A percentile compares a stretch with the other conserved stretches of the same genome.
These are phyloP conservation scores for Antrozous pallidus DNA, from an alignment of 2,797 vertebrate genomes.

Conservation along the genomic window DNA sequence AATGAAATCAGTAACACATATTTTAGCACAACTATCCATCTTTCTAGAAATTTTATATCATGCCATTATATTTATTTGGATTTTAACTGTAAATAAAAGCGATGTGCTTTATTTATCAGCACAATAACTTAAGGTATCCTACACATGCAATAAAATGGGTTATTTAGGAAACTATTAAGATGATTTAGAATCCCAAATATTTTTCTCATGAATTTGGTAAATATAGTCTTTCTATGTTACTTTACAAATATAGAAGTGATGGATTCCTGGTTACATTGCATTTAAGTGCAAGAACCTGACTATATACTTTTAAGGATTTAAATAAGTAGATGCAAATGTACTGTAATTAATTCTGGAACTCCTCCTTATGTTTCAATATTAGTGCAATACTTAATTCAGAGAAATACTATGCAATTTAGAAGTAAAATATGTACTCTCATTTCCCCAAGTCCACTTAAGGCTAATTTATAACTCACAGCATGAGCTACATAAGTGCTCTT, in stretches of 20 bases:
- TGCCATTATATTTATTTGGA: background rate
- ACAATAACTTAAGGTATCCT: background rate
- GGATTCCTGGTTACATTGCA: background rate
- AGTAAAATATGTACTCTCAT: background rate
- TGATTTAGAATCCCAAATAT: background rate
- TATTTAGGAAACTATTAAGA: background rate
- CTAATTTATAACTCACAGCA: background rate
- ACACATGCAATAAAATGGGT: background rate
- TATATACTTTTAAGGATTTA: constrained; percentile 10
- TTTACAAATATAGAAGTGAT: constrained; percentile 17
- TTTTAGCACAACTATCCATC: background rate
- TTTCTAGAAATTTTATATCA: constrained; percentile 18
- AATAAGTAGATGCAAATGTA: constrained; percentile 4
- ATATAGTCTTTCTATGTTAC: background rate
- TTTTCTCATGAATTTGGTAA: constrained; percentile 19
- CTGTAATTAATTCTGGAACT: background rate
- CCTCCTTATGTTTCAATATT: constrained; percentile 23
- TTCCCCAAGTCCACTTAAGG: background rate
- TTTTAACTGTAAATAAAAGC: constrained; percentile 4
- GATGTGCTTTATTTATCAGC: background rate
- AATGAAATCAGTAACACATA: background rate
- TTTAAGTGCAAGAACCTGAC: background rate
- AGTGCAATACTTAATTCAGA: background rate
- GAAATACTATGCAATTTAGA: background rate
- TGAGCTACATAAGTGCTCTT: background rate